These are phyloP conservation scores for Holotrichia oblita DNA, from an alignment of 1,140 invertebrate species.

Conservation along the genomic window DNA sequence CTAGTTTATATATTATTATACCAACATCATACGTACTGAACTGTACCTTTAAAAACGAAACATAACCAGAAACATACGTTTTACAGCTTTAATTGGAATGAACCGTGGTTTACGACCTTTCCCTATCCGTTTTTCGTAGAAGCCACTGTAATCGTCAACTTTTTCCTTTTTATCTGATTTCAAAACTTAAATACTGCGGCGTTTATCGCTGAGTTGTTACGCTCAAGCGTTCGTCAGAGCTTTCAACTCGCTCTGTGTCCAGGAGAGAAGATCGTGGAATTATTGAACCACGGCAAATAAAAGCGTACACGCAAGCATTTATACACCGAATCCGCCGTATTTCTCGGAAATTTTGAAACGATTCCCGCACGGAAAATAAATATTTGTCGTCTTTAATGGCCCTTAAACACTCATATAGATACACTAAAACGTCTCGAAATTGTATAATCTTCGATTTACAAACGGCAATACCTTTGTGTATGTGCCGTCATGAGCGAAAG, in stretches of 20 bases:
- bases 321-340: not conserved
- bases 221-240: not conserved
- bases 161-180: slow-evolving; percentile 17
- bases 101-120: not conserved
- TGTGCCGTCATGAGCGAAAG: too few relatives aligned
- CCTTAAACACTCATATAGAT: slow-evolving; percentile 8
- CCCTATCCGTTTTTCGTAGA: slow-evolving; percentile 6
- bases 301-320: slow-evolving; percentile 1
- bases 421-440: not conserved
- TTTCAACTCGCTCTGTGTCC: slow-evolving; percentile 4
- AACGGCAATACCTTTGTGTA: not conserved
- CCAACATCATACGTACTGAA: too few relatives aligned
- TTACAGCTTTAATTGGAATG: not conserved
- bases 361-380: slow-evolving; percentile 6
- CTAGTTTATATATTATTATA: too few relatives aligned
- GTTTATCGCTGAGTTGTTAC: not conserved
- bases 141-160: not conserved
- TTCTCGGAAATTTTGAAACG: slow-evolving; percentile 5
- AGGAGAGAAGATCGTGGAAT: not conserved
- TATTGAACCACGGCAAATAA: slow-evolving; percentile 16
- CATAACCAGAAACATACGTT: not conserved
- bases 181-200: not conserved
- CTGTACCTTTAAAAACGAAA: too few relatives aligned
- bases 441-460: not conserved
- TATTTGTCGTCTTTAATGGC: slow-evolving; percentile 16